Evolutionary conservation across 2,113 vertebrate species (phyloP), one percentile per base, ranked within the genome.

Genomic region (Corydoras sp.): DNA sequence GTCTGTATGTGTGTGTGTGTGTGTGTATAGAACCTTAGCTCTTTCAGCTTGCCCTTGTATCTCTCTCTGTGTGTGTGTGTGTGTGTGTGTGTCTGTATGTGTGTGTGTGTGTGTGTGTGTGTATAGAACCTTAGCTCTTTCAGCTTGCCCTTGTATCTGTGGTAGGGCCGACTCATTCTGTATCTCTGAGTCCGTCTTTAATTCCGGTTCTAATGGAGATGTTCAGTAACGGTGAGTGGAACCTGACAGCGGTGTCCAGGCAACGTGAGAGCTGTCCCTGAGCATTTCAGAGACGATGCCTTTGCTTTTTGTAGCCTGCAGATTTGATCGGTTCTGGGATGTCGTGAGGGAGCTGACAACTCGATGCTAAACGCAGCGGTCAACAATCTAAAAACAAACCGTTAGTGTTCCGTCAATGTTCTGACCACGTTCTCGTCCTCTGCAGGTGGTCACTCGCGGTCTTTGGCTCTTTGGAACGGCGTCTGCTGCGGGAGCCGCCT

Each of bases 361-460:
- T 5, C 35, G 35, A 43, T 43, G 35, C 35, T 43, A 43, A 4
- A 43, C 35, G 7, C 35, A 43, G 35, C 35, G 1, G 35, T 43
- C 35, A 43, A 43, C 4, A 43, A 43, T 43, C 18, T 24, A 24
- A 43, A 43, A 43, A 43, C 35, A 43, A 4, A 43, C 4, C 2
- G 0, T 43, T 2, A 24, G 18, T 24, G 18, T 2, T 24, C 18
- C 18, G 18, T 24, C 18, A 24, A 24, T 24, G 18, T 24, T 24
- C 35, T 43, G 35, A 43, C 10, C 4, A 13, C 0, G 1, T 69
- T 1, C 24, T 72, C 77, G 12, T 76, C 18, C 60, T 68, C 29
- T 71, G 8, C 86, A 96, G 94, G 77, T 94, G 48, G 91, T 96
- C 81, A 89, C 91, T 78, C 48, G 51, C 29, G 85, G 90, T 48